Evolutionary conservation across 2,888 invertebrate species (phyloP), one percentile per base, ranked within the genome.

Genomic region (Rambutsinella grinnellia): DNA sequence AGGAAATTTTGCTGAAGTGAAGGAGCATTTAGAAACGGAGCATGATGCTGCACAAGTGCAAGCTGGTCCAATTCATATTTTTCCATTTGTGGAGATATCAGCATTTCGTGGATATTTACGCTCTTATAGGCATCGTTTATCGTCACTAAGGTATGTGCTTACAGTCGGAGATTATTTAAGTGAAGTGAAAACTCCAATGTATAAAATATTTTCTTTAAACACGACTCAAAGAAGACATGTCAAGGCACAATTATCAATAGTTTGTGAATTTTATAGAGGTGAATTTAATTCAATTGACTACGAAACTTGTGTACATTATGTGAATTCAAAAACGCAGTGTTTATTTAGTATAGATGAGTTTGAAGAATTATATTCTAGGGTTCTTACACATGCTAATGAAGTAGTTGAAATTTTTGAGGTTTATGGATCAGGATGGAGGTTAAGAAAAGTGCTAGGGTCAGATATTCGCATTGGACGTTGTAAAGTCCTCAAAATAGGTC

Each of bases 31-130:
- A 0, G 27, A 62, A n/a, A 19, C 13, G 2, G 6, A 19, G 8
- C 70, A 70, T 56, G n/a, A n/a, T n/a, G n/a, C n/a, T n/a, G 54
- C 53, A n/a, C 61, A 70, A 21, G 47, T 62, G 54, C 44, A 15
- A 26, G 24, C 15, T 44, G 3, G 10, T 3, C 5, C 26, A 15
- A 13, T 54, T 6, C 10, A 1, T 3, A 69, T 61, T 13, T 54
- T 15, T 19, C 69, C 70, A 15, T 70, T 70, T 46, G 19, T 23
- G 5, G 68, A 68, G 21, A 68, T 68, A n/a, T 28, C 23, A 27
- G 68, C 68, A 1, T 68, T 68, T n/a, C 5, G 47, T n/a, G 68
- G 68, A 17, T 68, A 60, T 26, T 21, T 68, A 3, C 47, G 68
- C 6, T 36, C 68, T 17, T 72, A 72, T 21, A 15, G 71, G 5